Percentiles rank a stretch among this genome's conserved stretches.
Evolutionary conservation across 2,888 invertebrate genomes (phyloP).

Genomic region (Sclerodermus sp.): DNA sequence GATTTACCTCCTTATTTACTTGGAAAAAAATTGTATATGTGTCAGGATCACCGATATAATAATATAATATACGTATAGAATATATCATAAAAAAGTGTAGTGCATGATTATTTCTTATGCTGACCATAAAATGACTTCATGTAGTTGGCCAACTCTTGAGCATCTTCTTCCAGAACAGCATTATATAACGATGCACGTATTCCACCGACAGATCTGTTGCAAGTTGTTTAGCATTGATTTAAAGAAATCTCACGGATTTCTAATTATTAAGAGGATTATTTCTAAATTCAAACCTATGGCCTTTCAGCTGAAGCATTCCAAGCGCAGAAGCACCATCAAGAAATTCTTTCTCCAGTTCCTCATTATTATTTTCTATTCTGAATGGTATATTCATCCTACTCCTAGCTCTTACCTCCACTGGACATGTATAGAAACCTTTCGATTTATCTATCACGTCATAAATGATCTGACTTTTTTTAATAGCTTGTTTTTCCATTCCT

Average conservation of each 20-base stretch:
- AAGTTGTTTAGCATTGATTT: conserved; percentile 12
- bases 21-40: no score
- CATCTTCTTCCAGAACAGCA: conserved; percentile 83
- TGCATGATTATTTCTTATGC: no score
- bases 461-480: conserved; percentile 73
- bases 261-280: background rate
- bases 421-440: conserved; percentile 82
- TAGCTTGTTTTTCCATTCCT: conserved; percentile 74
- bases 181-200: conserved; percentile 96
- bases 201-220: conserved; percentile 85
- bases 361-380: conserved; percentile 74
- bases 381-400: conserved; percentile 94
- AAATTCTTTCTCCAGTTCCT: conserved; percentile 83
- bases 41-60: no score
- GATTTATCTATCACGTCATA: conserved; percentile 84
- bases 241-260: conserved; percentile 1
- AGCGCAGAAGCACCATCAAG: conserved; percentile 76
- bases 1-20: no score
- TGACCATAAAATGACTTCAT: conserved; percentile 79
- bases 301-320: conserved; percentile 87
- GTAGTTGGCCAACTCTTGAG: conserved; percentile 72
- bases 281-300: conserved; percentile 73
- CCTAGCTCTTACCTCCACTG: conserved; percentile 69
- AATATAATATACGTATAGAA: no score
- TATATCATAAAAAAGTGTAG: no score